Percentiles rank a stretch among this genome's conserved stretches.
Evolutionary conservation across 2,113 vertebrate species (phyloP).

Genomic region (Chamaea fasciata): DNA sequence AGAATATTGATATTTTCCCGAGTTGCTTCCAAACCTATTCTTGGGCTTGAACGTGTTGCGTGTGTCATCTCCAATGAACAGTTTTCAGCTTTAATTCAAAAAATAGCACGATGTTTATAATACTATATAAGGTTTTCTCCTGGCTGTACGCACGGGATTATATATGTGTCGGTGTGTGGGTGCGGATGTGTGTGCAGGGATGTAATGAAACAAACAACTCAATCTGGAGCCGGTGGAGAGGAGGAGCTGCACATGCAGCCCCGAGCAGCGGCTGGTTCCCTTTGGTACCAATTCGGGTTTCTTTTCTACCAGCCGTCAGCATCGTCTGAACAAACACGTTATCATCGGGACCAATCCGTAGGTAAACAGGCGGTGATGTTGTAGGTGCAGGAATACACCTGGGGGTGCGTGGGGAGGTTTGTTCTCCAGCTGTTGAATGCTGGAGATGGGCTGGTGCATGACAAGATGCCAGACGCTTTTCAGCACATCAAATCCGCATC

Average conservation of each 20-base stretch:
- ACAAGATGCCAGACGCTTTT: slow-evolving; percentile 45
- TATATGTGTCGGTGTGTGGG: slow-evolving; percentile 25
- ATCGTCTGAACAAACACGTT: neutral
- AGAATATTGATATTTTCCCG: slow-evolving; percentile 34
- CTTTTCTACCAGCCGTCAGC: neutral
- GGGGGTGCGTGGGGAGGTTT: neutral
- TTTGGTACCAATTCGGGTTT: neutral
- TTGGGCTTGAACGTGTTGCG: neutral
- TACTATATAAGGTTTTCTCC: slow-evolving; percentile 43
- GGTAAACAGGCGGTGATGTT: neutral
- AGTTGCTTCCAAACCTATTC: slow-evolving; percentile 34
- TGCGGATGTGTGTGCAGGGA: slow-evolving; percentile 7
- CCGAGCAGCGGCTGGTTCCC: neutral
- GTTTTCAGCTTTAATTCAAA: slow-evolving; percentile 41
- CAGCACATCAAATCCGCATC: slow-evolving; percentile 1
- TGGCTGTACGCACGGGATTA: neutral
- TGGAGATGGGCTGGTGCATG: slow-evolving; percentile 7
- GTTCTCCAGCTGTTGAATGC: slow-evolving; percentile 27
- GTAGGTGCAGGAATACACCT: neutral
- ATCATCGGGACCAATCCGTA: neutral
- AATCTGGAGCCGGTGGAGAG: slow-evolving; percentile 12
- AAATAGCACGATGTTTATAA: slow-evolving; percentile 24
- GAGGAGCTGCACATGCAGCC: neutral
- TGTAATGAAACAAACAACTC: slow-evolving; percentile 33
- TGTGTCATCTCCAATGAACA: neutral